phyloP scores from a whole-genome alignment of 37 sponge, comb jelly and placozoan genomes.

The Geodia barretti region DNA sequence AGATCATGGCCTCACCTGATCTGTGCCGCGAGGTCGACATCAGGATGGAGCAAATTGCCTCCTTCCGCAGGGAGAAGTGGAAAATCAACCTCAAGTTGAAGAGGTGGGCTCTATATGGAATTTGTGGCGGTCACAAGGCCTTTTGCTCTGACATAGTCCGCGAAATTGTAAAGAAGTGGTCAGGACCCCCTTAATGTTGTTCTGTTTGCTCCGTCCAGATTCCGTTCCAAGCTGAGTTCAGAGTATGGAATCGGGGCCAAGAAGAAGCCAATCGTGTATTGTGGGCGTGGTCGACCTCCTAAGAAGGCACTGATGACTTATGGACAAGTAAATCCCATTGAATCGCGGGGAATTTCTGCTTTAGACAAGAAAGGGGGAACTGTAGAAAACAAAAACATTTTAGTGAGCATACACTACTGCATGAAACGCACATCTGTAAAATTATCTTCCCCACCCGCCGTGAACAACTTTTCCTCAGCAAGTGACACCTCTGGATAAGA shows the following conservation, averaged over 20 bases:
- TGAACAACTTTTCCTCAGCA: no score
- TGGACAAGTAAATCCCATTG: no score
- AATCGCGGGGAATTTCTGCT: no score
- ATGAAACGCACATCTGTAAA: no score
- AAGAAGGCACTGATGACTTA: conserved; percentile 36
- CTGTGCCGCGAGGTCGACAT: conserved; percentile 77
- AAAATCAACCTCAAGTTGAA: conserved; percentile 83
- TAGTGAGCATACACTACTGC: no score
- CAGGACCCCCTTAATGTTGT: background rate
- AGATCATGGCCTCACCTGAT: conserved; percentile 55
- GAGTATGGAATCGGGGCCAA: conserved; percentile 30
- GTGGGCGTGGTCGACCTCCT: conserved; percentile 82
- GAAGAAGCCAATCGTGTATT: conserved; percentile 50
- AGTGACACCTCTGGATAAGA: no score
- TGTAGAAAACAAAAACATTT: no score
- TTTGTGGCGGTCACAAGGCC: conserved; percentile 1
- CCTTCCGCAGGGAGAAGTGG: conserved; percentile 81
- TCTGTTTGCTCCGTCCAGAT: conserved; percentile 26
- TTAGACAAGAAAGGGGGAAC: no score
- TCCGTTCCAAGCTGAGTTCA: conserved; percentile 40
- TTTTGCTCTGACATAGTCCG: no score
- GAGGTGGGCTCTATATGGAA: conserved; percentile 24
- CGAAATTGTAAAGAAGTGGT: no score
- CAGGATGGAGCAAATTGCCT: conserved; percentile 68
- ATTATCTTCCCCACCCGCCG: no score